These are phyloP conservation scores for Sus scrofa DNA, from an alignment of 2,113 vertebrate genomes.

Conservation along the genomic window DNA sequence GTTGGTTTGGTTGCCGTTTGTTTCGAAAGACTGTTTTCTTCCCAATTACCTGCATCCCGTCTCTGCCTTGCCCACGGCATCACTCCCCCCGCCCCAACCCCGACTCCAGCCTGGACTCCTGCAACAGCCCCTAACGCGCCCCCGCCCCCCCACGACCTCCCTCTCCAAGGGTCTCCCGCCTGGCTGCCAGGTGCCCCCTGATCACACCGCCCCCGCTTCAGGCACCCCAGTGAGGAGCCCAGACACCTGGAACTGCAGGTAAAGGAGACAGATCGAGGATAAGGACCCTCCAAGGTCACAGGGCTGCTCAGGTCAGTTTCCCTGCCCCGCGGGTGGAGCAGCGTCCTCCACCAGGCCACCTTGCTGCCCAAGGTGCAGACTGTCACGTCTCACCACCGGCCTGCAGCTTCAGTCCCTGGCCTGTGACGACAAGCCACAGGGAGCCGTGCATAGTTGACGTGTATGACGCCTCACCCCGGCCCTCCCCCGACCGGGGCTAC, in stretches of 20 bases:
- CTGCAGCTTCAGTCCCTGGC: not conserved
- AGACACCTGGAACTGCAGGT: not conserved
- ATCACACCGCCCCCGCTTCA: fast-evolving
- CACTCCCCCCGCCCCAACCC: not conserved
- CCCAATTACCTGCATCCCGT: fast-evolving
- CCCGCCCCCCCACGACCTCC: no score
- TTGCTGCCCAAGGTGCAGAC: fast-evolving
- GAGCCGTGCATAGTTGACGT: not conserved
- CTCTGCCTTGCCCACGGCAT: fast-evolving
- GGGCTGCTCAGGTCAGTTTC: fast-evolving
- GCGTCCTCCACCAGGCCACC: fast-evolving
- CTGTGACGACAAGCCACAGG: not conserved
- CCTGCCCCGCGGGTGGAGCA: fast-evolving
- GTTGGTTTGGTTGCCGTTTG: not conserved
- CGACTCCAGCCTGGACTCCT: not conserved
- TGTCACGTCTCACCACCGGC: fast-evolving
- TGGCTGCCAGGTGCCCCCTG: fast-evolving
- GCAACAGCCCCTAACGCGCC: fast-evolving
- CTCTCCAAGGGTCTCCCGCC: fast-evolving
- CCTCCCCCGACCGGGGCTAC: not conserved
- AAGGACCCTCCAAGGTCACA: not conserved
- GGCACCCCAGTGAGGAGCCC: no score
- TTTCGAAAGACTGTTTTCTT: not conserved
- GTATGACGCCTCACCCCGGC: no score
- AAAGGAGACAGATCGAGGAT: not conserved